Conservation (phyloP, 2,888 invertebrate genomes). For the Eurois occulta region DNA sequence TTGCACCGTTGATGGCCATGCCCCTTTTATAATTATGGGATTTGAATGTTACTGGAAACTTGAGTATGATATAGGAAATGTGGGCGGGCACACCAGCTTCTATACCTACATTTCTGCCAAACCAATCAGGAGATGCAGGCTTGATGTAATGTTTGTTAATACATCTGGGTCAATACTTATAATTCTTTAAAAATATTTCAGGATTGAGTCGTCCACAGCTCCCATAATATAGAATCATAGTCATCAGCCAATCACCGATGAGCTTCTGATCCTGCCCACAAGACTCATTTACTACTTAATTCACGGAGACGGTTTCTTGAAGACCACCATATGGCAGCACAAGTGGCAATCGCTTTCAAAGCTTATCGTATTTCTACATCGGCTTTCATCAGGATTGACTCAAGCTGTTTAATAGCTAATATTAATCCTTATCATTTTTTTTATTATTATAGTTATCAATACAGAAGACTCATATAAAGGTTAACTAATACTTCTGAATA, state of each 20-base stretch:
- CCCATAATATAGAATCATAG: not conserved
- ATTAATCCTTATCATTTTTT: no score
- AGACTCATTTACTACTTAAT: not conserved
- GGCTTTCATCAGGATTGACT: not conserved
- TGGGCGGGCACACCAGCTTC: not conserved
- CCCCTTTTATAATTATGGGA: not conserved
- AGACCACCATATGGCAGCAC: not conserved
- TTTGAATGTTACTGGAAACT: not conserved
- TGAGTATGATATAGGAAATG: not conserved
- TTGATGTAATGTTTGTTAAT: not conserved
- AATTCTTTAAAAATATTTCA: conserved; percentile 14
- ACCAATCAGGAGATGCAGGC: not conserved
- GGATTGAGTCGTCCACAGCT: not conserved
- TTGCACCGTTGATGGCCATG: not conserved
- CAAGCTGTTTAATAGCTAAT: not conserved
- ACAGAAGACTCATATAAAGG: not conserved
- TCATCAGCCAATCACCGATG: not conserved
- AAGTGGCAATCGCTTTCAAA: not conserved
- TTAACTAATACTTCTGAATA: not conserved
- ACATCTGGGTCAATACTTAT: not conserved
- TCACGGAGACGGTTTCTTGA: not conserved
- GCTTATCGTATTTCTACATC: not conserved
- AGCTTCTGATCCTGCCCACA: not conserved
- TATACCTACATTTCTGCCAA: not conserved
- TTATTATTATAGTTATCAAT: not conserved